Percentiles rank a stretch among this genome's conserved stretches.
Evolutionary conservation across 35 echinoderm and acorn worm species (phyloP).

Genomic region (Ptychodera flava): DNA sequence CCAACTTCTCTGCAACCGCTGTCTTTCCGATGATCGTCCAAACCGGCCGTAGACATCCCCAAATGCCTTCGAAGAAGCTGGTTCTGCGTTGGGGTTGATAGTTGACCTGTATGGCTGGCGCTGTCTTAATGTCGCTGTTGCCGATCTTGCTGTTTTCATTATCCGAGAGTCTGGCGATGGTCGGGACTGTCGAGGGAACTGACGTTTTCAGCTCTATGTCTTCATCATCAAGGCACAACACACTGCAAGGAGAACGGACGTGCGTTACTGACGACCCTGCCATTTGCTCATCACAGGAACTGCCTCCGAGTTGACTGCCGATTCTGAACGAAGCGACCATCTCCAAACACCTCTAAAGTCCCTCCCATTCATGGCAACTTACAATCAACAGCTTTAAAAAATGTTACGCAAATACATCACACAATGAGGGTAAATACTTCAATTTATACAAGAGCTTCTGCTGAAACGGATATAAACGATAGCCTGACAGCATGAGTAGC

Average conservation of each 20-base stretch:
- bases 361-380: no score
- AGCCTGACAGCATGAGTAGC: no score
- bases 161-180: background rate
- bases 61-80: conserved; percentile 75
- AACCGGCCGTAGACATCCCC: conserved; percentile 85
- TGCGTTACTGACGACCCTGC: no score
- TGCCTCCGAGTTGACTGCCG: no score
- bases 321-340: no score
- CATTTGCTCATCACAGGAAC: no score
- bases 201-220: background rate
- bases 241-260: background rate
- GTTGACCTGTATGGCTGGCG: background rate
- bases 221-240: background rate
- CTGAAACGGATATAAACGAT: no score
- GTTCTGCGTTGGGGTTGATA: background rate
- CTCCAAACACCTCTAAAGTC: no score
- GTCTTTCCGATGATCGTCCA: conserved; percentile 91
- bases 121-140: background rate
- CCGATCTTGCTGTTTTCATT: background rate
- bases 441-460: no score
- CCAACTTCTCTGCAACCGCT: conserved; percentile 71
- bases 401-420: no score
- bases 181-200: background rate
- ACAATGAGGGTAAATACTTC: no score
- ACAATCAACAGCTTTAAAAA: no score